Evolutionary conservation across 2,888 invertebrate genomes (phyloP), one percentile per base, ranked within the genome.

Genomic region (Eupeodes luniger): DNA sequence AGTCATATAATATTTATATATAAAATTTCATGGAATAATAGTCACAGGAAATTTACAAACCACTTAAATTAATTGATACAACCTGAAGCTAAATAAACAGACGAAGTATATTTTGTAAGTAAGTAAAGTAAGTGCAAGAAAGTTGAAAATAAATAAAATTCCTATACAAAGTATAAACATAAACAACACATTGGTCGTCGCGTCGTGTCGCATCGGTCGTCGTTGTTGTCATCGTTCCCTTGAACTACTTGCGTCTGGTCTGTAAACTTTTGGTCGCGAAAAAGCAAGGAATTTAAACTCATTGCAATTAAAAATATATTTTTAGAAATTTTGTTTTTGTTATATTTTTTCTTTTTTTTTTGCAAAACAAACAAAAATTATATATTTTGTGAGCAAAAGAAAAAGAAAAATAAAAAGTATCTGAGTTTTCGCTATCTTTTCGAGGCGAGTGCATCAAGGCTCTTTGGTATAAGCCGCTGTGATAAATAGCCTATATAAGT

Each of bases 51-150:
- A 88, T 81, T 81, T 77, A 47, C 84, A 67, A 77, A 84, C 88
- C 88, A 88, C 81, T 84, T 88, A 88, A 88, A 84, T 78, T 84
- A 88, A 84, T 88, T 81, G 81, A 84, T 66, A 77, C 81, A 81
- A 84, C 77, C 67, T 62, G 84, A 40, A 40, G 51, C n/a, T 34
- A 51, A 59, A 61, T 36, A 53, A 53, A 64, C 55, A 62, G 47
- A 66, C 40, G 64, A 64, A 34, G 27, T 27, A 27, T 19, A 19
- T 19, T 27, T 27, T 27, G 1, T 2, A 27, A 27, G 27, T 27
- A 27, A 27, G 3, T 27, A 27, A 27, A 27, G 55, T 53, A 47
- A 78, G 16, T 57, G 36, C 55, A 75, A 36, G 34, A 62, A 34
- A 76, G 16, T n/a, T 44, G 14, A 51, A 75, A 59, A 77, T 40